Percentiles rank a stretch among this genome's conserved stretches.
Evolutionary conservation across 2,797 vertebrate species (phyloP).

Genomic region (Holocentrus rufus): DNA sequence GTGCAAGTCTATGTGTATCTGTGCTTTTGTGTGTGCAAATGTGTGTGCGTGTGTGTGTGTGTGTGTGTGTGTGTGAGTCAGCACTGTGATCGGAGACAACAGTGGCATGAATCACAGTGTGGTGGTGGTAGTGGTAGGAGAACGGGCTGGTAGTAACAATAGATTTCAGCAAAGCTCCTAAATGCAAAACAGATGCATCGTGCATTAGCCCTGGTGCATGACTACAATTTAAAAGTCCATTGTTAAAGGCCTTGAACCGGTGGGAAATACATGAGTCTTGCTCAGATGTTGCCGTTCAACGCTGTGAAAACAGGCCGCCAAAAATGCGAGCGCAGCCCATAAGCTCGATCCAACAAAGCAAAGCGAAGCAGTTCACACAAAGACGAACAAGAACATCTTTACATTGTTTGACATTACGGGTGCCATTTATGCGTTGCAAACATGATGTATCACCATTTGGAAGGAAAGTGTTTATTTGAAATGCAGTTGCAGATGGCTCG

Average conservation of each 20-base stretch:
- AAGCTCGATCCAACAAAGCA: constrained; percentile 9
- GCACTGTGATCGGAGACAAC: constrained; percentile 59
- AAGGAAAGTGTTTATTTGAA: constrained; percentile 18
- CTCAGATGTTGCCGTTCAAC: background rate
- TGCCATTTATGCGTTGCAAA: constrained; percentile 21
- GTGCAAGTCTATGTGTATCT: background rate
- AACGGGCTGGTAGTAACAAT: constrained; percentile 50
- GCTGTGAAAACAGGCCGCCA: background rate
- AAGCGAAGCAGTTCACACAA: background rate
- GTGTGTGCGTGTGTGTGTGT: constrained; percentile 1
- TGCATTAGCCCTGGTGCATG: constrained; percentile 22
- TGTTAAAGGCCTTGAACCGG: constrained; percentile 4
- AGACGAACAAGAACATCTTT: too few species aligned
- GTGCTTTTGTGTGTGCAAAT: constrained; percentile 9
- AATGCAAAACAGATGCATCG: constrained; percentile 53
- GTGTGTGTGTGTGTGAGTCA: constrained; percentile 64
- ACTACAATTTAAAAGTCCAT: constrained; percentile 25
- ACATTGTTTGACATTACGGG: constrained; percentile 16
- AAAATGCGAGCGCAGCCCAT: too few species aligned
- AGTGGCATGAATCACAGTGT: constrained; percentile 68
- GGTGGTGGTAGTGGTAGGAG: constrained; percentile 47
- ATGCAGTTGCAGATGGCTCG: constrained; percentile 19
- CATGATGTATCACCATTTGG: background rate
- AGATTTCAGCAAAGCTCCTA: constrained; percentile 51
- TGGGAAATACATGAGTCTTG: background rate